Percentiles rank a stretch among this genome's conserved stretches.
Evolutionary conservation across 2,113 vertebrate genomes (phyloP).

Genomic region (Leiothrix lutea): DNA sequence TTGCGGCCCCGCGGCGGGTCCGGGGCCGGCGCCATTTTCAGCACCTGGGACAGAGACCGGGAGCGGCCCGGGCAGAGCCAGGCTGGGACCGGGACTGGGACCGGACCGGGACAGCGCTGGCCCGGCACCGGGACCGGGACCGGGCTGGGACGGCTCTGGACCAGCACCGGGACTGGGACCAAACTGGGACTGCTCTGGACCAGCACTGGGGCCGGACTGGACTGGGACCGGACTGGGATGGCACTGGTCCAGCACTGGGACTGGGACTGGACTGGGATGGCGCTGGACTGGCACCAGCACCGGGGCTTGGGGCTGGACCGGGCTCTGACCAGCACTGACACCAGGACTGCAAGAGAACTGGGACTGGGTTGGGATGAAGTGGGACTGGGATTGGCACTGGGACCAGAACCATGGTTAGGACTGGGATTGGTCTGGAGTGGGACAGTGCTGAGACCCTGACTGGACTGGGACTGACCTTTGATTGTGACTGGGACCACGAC

Average conservation of each 20-base stretch:
- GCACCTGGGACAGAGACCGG: slow-evolving; percentile 27
- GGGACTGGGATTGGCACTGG: too few species aligned
- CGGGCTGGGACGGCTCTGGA: background rate
- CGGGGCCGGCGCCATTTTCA: background rate
- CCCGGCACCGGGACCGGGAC: too few species aligned
- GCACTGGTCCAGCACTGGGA: background rate
- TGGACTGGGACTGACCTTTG: too few species aligned
- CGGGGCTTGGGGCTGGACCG: too few species aligned
- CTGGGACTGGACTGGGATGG: too few species aligned
- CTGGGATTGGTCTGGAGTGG: too few species aligned
- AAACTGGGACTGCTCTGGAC: background rate
- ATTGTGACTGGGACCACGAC: rapidly evolving
- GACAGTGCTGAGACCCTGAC: background rate
- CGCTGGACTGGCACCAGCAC: too few species aligned
- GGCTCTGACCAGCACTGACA: background rate
- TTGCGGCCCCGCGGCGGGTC: background rate
- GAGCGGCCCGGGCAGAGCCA: rapidly evolving
- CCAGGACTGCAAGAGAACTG: background rate
- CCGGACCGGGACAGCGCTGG: too few species aligned
- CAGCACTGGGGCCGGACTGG: too few species aligned
- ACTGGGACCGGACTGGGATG: too few species aligned
- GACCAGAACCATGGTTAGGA: background rate
- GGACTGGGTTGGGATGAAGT: background rate
- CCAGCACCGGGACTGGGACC: too few species aligned
- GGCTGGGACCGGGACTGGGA: background rate